Evolutionary conservation across 2,888 invertebrate genomes (phyloP), one percentile per base, ranked within the genome.

Genomic region (Orthosia incerta): DNA sequence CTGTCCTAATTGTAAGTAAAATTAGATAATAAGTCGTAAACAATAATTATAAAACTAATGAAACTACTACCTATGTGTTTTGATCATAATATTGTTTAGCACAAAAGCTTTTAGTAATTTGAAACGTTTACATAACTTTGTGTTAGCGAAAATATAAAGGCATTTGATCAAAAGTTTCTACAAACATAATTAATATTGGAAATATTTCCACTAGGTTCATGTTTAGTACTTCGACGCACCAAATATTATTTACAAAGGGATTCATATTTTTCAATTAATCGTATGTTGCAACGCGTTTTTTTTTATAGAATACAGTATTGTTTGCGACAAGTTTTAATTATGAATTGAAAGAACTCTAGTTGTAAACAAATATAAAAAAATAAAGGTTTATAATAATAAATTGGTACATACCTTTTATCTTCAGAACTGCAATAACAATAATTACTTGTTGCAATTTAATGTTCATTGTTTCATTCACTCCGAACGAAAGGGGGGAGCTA

Each of bases 381-480:
- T n/a, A n/a, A 15, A 15, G 4, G 5, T 55, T 55, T 31, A 31
- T 48, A 15, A 4, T 5, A 56, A 18, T 7, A n/a, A 2, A 5
- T 20, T 56, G 46, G 48, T 20, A 31, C 4, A 3, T 61, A 86
- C 86, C 87, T 86, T 80, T 79, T 71, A 84, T 76, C 4, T 75
- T 74, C 67, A 82, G 50, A 69, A 74, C 20, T 23, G 60, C 45
- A 60, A 79, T 48, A 57, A 62, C 66, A 64, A 80, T 64, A 74
- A 87, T 69, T 78, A 79, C 70, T 73, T 69, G 53, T 51, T 82
- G 63, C 69, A 87, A 71, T 62, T 83, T 84, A 26, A 64, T 76
- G 2, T 70, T 70, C 87, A 85, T 81, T 81, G 65, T 79, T 73
- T 74, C 70, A 63, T 73, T 72, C 76, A 64, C 67, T 66, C 46